Base-by-base conservation (phyloP, 2,888 invertebrate species). In the Cremastinae sp. region DNA sequence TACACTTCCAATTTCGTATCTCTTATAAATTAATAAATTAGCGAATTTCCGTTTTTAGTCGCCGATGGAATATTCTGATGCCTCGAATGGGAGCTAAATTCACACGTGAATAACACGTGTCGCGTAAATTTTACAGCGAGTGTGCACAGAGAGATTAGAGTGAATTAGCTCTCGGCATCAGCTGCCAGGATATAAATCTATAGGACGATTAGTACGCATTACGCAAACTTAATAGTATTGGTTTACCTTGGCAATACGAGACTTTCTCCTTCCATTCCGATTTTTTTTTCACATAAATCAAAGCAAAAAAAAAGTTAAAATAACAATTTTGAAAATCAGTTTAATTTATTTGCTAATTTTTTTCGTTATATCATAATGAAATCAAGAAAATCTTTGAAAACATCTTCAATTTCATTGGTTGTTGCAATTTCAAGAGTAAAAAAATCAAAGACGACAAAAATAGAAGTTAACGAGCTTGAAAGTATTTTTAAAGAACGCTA, bases 151-250 rank as follows among this genome's bases (percentile, higher is more conserved):
- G 38, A 62, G 65, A 72, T 79, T 65, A 65, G 62, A 72, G 64
- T 53, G 74, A 76, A 79, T 79, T 72, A 74, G 69, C 69, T 72
- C 59, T 53, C 61, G 77, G 45, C 49, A 54, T 68, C 64, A 66
- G 65, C 77, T 64, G 54, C 59, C 66, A 74, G 75, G 76, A 72
- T 73, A 76, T 73, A 73, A 72, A 72, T 64, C 45, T 45, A 45
- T 68, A 68, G 38, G 62, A 64, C 72, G 76, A 76, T 76, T 76
- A 72, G 58, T 64, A 54, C 10, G 69, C 72, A 65, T 76, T 76
- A 69, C 18, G 73, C 28, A 73, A 76, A 76, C 47, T 64, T 64
- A 41, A 76, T 72, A 64, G 58, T 72, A 76, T 76, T 45, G 45
- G 62, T 20, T 76, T 76, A 59, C 68, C 34, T 53, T 68, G 62